These are phyloP conservation scores for Trachythela sp. DNA, from an alignment of 64 coral and sea anemone species.

Conservation along the genomic window DNA sequence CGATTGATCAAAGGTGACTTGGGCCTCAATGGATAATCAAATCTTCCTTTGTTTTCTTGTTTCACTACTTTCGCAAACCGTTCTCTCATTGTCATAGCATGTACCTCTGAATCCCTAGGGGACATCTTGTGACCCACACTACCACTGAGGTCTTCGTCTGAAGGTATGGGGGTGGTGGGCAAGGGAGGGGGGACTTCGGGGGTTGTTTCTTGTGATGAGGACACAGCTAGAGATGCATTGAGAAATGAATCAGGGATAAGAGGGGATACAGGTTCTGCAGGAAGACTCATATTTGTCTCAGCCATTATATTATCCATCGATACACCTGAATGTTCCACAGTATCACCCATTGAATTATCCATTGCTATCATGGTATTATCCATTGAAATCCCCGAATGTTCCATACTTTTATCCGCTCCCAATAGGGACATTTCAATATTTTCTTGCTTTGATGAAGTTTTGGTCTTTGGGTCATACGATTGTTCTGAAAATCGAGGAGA, in stretches of 20 bases:
- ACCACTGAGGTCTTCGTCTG: neutral
- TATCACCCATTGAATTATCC: neutral
- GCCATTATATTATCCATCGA: neutral
- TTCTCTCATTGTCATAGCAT: conserved; percentile 12
- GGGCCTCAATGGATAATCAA: neutral
- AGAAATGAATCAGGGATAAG: conserved; percentile 18
- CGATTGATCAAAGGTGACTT: neutral
- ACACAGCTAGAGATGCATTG: neutral
- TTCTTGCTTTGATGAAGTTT: neutral
- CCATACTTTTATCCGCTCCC: neutral
- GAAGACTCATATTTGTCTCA: neutral
- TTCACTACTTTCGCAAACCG: neutral
- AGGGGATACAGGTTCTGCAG: neutral
- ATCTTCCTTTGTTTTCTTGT: neutral
- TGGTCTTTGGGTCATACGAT: too few relatives aligned
- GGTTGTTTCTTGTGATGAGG: neutral
- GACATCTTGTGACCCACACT: neutral
- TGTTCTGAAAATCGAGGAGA: neutral
- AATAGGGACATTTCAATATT: neutral
- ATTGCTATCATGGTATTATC: neutral
- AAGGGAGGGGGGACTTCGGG: neutral
- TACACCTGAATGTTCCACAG: neutral
- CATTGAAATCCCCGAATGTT: neutral
- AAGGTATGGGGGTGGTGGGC: neutral
- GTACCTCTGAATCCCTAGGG: neutral